Percentiles rank a stretch among this genome's conserved stretches.
Evolutionary conservation across 1,140 invertebrate species (phyloP).

Genomic region (Cyphomyrmex costatus): DNA sequence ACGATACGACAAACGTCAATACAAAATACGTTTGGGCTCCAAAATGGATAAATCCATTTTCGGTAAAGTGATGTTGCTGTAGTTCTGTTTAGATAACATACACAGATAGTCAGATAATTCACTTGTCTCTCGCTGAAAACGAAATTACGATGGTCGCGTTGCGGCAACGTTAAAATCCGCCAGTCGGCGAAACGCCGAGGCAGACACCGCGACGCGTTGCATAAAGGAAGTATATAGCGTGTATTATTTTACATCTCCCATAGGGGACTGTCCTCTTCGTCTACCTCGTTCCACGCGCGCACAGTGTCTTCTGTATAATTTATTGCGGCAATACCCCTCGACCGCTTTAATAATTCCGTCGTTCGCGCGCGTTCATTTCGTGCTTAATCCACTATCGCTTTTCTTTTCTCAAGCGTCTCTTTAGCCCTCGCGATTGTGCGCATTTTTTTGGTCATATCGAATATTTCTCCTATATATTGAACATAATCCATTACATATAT

Average conservation of each 20-base stretch:
- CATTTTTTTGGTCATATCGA: constrained; percentile 42
- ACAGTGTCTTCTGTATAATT: constrained; percentile 58
- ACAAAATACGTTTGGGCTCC: not conserved
- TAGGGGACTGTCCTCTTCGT: constrained; percentile 58
- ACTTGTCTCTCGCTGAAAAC: constrained; percentile 77
- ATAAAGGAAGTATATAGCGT: constrained; percentile 76
- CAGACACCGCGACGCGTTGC: constrained; percentile 70
- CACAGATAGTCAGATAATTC: constrained; percentile 77
- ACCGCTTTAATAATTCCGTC: constrained; percentile 57
- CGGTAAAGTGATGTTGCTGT: constrained; percentile 37
- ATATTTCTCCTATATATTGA: constrained; percentile 43
- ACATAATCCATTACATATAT: not conserved
- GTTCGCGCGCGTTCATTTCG: constrained; percentile 33
- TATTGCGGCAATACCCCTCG: constrained; percentile 53
- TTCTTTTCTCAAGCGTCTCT: constrained; percentile 50
- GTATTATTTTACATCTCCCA: constrained; percentile 84
- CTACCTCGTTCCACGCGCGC: constrained; percentile 19
- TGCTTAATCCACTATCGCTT: constrained; percentile 56
- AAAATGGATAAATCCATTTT: constrained; percentile 2
- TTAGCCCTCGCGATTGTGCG: constrained; percentile 43
- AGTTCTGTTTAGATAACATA: constrained; percentile 74
- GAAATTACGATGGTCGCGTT: constrained; percentile 73
- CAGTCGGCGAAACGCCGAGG: constrained; percentile 70
- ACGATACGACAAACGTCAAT: not conserved
- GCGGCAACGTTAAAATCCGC: constrained; percentile 66